Conservation (phyloP, 2,113 vertebrate species). For the Dipodomys stephensi region DNA sequence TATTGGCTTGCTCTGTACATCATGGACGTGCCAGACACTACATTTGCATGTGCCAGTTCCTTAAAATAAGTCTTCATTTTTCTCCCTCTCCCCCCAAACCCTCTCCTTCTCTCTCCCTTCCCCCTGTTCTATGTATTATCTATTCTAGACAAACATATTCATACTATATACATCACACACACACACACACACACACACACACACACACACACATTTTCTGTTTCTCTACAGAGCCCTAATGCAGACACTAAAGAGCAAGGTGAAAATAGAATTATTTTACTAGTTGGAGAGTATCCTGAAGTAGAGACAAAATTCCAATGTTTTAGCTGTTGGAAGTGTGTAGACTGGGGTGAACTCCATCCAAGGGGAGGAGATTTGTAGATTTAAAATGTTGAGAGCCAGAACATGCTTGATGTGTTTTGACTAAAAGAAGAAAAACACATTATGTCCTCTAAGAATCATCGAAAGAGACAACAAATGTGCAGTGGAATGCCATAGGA, state of each 20-base stretch:
- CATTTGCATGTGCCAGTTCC: background rate
- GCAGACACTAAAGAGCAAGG: conserved; percentile 3
- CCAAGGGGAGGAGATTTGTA: conserved; percentile 30
- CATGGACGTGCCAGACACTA: background rate
- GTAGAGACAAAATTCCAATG: background rate
- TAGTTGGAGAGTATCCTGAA: conserved; percentile 1
- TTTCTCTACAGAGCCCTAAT: background rate
- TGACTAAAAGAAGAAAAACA: conserved; percentile 59
- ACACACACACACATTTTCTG: background rate
- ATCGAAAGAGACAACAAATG: background rate
- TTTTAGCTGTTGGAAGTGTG: conserved; percentile 16
- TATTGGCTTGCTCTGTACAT: background rate
- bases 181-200: too few relatives aligned
- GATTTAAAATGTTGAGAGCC: background rate
- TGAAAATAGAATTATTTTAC: conserved; percentile 28
- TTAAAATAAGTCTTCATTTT: background rate
- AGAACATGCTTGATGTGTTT: conserved; percentile 51
- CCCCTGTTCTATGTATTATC: too few relatives aligned
- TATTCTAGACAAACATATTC: background rate
- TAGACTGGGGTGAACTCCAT: conserved; percentile 18
- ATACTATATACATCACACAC: too few relatives aligned
- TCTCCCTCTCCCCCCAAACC: background rate
- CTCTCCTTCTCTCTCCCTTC: background rate
- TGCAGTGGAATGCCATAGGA: background rate
- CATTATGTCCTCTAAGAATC: conserved; percentile 30